Evolutionary conservation across 2,797 vertebrate genomes (phyloP), one percentile per base, ranked within the genome.

Genomic region (Odontamblyopus rebecca): DNA sequence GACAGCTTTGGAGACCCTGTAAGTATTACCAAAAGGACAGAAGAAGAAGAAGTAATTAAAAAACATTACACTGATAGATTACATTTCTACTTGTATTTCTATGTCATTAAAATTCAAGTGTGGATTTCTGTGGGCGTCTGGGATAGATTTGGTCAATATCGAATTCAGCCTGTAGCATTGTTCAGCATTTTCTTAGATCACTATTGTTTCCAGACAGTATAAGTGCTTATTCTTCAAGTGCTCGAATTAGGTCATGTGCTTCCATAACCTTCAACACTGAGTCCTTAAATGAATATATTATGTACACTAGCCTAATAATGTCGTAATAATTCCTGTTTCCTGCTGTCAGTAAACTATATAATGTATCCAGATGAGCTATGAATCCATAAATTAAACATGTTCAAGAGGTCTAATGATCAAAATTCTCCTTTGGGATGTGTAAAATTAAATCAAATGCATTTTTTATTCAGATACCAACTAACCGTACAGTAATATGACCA

Each of bases 241-340:
- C 71, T 62, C 85, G 80, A 89, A 90, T 76, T 89, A 85, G 88
- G 86, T 88, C 85, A 88, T 16, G 32, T 88, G 83, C 86, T 88
- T 91, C 88, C 78, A 61, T 83, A 64, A 75, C 75, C 76, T 72
- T 70, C 35, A 56, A 75, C 12, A 13, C 13, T 54, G 19, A 9
- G 19, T 57, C 1, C 23, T 1, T 1, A 57, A 57, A 26, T 4
- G 2, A n/a, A 9, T 11, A 13, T 12, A 23, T 26, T 57, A 11
- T 26, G 27, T 26, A 11, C 54, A 57, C n/a, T 8, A 54, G 8
- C 8, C 53, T 54, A 54, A 54, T 53, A 53, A 53, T n/a, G 6
- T 50, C 4, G 0, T 15, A 50, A 18, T 19, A 56, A 56, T 56
- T 44, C 11, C 2, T 44, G 3, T 44, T 44, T 44, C 41, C 2